Base-by-base conservation (phyloP, 2,888 invertebrate genomes). In the Polymixis lichenea region DNA sequence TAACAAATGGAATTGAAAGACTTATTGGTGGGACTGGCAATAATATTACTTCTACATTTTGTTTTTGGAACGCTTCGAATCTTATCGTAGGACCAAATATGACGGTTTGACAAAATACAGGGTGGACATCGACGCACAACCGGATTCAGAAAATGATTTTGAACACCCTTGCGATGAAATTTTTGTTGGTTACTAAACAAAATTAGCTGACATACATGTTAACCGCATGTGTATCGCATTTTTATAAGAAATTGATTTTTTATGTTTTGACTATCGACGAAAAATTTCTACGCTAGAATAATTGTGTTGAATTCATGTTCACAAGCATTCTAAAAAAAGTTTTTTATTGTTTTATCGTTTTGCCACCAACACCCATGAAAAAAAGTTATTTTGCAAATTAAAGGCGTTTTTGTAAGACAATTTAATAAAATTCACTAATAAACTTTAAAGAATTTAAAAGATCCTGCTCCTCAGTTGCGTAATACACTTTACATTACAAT, bases 1-100 rank as follows among this genome's bases (percentile, higher is more conserved):
- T 64, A 72, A 73, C 80, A 69, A 82, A 77, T 77, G 49, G 64
- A 80, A 72, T 80, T 70, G 64, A 55, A 4, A n/a, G n/a, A 56
- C 49, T 60, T 80, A 80, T 61, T 69, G 60, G 38, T 13, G 4
- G 15, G n/a, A 61, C 76, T 46, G 49, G 49, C 60, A 28, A 25
- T 49, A 15, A 53, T 60, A 55, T 55, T 56, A 65, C 56, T 80
- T 65, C 61, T 66, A 11, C 64, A 56, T 60, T 55, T 22, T 43
- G 43, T 46, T 25, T 65, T 80, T 32, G 49, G n/a, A 28, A n/a
- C 25, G 15, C 9, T 58, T 65, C 4, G 49, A 51, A 38, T 22
- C 51, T 25, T 2, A 5, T 46, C 51, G 25, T 22, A 51, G 32
- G 49, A 43, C 22, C 22, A 60, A 46, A 46, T 11, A 6, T 22